phyloP scores from a whole-genome alignment of 2,797 vertebrate genomes.

The Eremophila alpestris region DNA sequence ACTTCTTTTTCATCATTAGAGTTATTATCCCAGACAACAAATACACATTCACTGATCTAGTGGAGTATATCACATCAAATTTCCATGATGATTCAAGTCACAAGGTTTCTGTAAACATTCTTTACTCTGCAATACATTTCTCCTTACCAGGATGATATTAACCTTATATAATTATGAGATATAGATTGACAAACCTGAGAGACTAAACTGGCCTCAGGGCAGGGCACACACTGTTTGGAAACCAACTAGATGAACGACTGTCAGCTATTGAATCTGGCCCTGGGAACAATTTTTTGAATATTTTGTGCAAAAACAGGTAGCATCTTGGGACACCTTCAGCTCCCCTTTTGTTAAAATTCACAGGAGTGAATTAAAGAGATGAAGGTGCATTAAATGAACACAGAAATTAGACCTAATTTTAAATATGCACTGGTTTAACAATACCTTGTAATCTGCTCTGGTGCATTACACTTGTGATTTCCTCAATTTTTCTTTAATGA shows the following conservation, averaged over 20 bases:
- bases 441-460: constrained; percentile 53
- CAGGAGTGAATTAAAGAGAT: constrained; percentile 31
- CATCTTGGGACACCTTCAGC: not conserved
- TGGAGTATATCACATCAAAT: not conserved
- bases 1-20: not conserved
- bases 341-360: constrained; percentile 1
- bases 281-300: not conserved
- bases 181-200: not conserved
- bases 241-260: not conserved
- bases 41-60: not conserved
- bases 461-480: constrained; percentile 49
- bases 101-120: not conserved
- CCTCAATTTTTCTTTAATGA: constrained; percentile 56
- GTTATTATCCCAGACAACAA: not conserved
- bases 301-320: not conserved
- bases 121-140: not conserved
- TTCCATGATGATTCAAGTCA: not conserved
- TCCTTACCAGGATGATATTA: not conserved
- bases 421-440: constrained; percentile 24
- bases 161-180: not conserved
- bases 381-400: constrained; percentile 19
- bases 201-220: not conserved
- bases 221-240: rapidly evolving
- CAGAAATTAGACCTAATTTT: constrained; percentile 29
- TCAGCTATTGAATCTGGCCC: not conserved